Base-by-base conservation (phyloP, 2,888 invertebrate species). In the Hypomecis atomaria region DNA sequence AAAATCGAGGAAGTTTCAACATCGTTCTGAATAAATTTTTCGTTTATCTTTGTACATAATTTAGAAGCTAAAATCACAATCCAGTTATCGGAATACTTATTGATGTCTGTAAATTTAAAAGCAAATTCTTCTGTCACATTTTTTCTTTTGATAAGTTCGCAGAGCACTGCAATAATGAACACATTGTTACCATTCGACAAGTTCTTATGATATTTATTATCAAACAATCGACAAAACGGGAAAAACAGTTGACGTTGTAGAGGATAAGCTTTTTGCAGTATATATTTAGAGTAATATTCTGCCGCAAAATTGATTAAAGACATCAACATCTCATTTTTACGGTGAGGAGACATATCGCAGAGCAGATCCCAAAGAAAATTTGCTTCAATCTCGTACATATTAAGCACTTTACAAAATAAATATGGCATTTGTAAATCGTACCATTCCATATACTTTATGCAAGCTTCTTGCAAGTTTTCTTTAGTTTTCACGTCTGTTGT, bases 301-400 rank as follows among this genome's bases (percentile, higher is more conserved):
- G 33, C n/a, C 3, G 33, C 47, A 3, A 47, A 33, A 33, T 8
- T 33, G 5, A 47, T 4, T 9, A 47, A 9, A 9, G 47, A 47
- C 23, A 9, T 33, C 0, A 33, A 23, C n/a, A 10, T 33, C 8
- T 7, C 10, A 3, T 33, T 33, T 44, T 13, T 11, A 13, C 10
- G 8, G 40, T 40, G n/a, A 40, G 2, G 40, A 9, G 11, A 43
- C n/a, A 11, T n/a, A 43, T n/a, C n/a, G 11, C 33, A 5, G 8
- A 47, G 33, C 4, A 33, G 5, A 4, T 47, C 47, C 47, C 47
- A 47, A 33, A 47, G 9, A 9, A 9, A 8, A 47, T 9, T 33
- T 9, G 47, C 47, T 47, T 47, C 33, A 9, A 47, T 47, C 33
- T 9, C 8, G 8, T 47, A 47, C 47, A 47, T 33, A 47, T 47